Conservation (phyloP, 2,888 invertebrate genomes). For the Ormyrus labotus region DNA sequence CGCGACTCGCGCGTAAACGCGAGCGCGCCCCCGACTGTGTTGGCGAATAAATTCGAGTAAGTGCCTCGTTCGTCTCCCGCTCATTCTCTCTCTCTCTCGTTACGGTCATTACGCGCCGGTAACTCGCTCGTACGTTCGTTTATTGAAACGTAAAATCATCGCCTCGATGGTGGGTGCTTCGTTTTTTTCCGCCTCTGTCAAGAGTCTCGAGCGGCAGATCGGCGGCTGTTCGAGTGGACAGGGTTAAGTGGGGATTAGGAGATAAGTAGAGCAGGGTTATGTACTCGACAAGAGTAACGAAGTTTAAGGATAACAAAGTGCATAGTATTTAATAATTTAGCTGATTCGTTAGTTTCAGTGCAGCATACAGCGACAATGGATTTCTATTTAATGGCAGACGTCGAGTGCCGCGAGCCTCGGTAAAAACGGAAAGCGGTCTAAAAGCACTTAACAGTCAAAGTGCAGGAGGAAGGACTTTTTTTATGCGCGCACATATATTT, state of each 20-base stretch:
- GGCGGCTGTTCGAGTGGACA: too few species aligned
- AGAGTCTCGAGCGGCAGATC: too few species aligned
- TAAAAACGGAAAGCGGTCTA: slow-evolving; percentile 5
- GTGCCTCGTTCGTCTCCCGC: slow-evolving; percentile 31
- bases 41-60: slow-evolving; percentile 45
- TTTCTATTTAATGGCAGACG: neutral
- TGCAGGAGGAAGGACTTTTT: neutral
- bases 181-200: too few species aligned
- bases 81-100: slow-evolving; percentile 9
- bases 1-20: slow-evolving; percentile 23
- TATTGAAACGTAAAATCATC: slow-evolving; percentile 51
- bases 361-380: neutral
- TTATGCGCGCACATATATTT: neutral
- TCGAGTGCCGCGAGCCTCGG: neutral
- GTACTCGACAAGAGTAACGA: too few species aligned
- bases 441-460: slow-evolving; percentile 15
- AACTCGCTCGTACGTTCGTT: slow-evolving; percentile 18
- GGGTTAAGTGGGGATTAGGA: too few species aligned
- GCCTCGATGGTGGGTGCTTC: neutral
- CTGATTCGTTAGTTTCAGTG: too few species aligned
- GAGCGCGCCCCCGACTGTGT: neutral
- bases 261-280: too few species aligned
- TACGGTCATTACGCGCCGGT: slow-evolving; percentile 25
- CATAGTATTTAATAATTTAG: too few species aligned
- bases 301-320: too few species aligned